A percentile compares a stretch with the other conserved stretches of the same genome.
phyloP scores from a whole-genome alignment of 2,888 invertebrate genomes.

The Prosapia bicincta region DNA sequence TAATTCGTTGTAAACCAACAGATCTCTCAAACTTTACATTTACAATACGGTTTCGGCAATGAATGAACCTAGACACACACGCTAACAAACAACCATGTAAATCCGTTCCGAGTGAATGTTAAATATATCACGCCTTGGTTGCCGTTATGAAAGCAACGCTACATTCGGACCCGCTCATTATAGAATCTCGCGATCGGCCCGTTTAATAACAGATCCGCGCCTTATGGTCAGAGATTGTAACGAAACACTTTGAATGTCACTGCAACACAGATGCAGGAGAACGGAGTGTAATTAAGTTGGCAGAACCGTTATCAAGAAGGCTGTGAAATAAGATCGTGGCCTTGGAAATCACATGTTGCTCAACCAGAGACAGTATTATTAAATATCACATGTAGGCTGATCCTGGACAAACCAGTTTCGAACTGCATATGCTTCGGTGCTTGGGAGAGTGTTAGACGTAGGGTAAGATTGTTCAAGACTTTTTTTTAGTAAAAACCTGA shows the following conservation, averaged over 20 bases:
- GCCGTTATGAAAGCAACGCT: background rate
- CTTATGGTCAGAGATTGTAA: background rate
- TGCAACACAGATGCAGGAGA: background rate
- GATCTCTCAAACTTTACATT: too few relatives aligned
- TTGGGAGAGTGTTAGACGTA: background rate
- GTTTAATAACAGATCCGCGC: background rate
- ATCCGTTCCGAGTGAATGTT: too few relatives aligned
- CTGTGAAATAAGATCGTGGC: conserved; percentile 2
- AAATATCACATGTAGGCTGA: background rate
- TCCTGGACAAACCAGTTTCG: background rate
- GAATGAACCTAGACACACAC: too few relatives aligned
- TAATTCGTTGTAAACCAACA: too few relatives aligned
- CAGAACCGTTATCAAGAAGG: background rate
- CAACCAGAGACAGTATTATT: background rate
- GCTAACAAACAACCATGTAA: too few relatives aligned
- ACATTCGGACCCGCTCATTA: too few relatives aligned
- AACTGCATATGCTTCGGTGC: background rate
- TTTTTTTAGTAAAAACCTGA: background rate
- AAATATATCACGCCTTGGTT: background rate
- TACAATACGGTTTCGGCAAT: too few relatives aligned
- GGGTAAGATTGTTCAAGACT: background rate
- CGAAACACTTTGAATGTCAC: background rate
- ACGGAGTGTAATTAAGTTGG: background rate
- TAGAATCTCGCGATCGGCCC: background rate
- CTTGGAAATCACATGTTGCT: background rate